Percentiles rank a stretch among this genome's conserved stretches.
Conservation (phyloP, 2,888 invertebrate genomes). For the Periphyllus acericola region DNA sequence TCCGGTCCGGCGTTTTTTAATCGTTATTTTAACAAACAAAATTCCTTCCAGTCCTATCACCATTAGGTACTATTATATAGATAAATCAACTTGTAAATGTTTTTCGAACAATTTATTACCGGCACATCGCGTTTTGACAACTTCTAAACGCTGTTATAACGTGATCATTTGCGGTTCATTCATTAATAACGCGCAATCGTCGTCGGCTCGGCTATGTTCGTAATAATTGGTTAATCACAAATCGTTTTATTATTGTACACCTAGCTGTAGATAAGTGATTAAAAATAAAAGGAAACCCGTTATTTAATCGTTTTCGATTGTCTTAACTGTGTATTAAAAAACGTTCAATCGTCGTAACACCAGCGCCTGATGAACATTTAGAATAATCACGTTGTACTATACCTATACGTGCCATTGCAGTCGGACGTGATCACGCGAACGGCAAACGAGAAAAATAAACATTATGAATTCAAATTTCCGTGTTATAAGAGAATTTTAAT, state of each 20-base stretch:
- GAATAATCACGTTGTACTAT: neutral
- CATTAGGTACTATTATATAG: neutral
- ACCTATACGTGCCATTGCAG: neutral
- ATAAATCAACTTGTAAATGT: constrained; percentile 37
- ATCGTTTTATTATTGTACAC: neutral
- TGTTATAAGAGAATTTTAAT: neutral
- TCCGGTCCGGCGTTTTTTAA: constrained; percentile 22
- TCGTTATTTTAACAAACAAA: constrained; percentile 13
- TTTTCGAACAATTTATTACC: constrained; percentile 36
- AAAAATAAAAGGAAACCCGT: constrained; percentile 3
- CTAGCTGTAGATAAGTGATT: neutral
- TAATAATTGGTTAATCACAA: constrained; percentile 4
- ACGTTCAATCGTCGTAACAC: neutral
- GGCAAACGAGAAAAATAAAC: neutral
- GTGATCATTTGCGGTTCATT: constrained; percentile 17
- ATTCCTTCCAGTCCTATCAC: neutral
- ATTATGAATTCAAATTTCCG: neutral
- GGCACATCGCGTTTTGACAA: constrained; percentile 34
- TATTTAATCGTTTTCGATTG: constrained; percentile 35
- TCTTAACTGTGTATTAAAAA: neutral
- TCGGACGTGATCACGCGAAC: neutral
- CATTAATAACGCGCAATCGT: constrained; percentile 17
- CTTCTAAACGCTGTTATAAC: constrained; percentile 7
- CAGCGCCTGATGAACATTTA: neutral
- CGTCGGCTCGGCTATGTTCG: neutral